Conservation (phyloP, 53 echinoderm and acorn worm genomes). For the Antedon mediterranea region DNA sequence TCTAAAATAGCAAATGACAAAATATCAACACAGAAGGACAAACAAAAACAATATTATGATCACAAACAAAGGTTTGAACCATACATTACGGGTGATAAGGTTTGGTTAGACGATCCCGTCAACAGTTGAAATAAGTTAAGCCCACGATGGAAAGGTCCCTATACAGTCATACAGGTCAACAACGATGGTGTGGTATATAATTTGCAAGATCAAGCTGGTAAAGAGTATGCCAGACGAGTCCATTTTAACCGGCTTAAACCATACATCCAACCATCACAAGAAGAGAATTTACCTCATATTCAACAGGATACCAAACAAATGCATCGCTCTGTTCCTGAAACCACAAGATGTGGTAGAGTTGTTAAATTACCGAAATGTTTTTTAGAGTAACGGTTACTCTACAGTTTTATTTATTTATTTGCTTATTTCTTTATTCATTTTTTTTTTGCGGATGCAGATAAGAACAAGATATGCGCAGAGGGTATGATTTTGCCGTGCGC, state of each 20-base stretch:
- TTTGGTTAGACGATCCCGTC: constrained; percentile 19
- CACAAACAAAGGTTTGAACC: constrained; percentile 10
- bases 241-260: constrained; percentile 40
- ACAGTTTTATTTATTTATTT: too few species aligned
- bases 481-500: too few species aligned
- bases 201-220: neutral
- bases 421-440: too few species aligned
- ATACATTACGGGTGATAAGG: constrained; percentile 11
- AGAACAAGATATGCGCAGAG: too few species aligned
- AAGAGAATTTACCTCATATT: too few species aligned
- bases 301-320: too few species aligned
- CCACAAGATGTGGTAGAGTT: too few species aligned
- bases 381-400: too few species aligned
- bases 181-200: constrained; percentile 11
- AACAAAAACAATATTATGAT: constrained; percentile 16
- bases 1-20: neutral
- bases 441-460: too few species aligned
- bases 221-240: constrained; percentile 2
- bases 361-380: too few species aligned
- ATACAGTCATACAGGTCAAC: neutral
- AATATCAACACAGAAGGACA: neutral
- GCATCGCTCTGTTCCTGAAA: too few species aligned
- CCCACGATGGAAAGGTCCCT: constrained; percentile 28
- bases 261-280: too few species aligned
- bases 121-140: constrained; percentile 10